Evolutionary conservation across 2,888 invertebrate genomes (phyloP).

Genomic region (Drosophila limbata): DNA sequence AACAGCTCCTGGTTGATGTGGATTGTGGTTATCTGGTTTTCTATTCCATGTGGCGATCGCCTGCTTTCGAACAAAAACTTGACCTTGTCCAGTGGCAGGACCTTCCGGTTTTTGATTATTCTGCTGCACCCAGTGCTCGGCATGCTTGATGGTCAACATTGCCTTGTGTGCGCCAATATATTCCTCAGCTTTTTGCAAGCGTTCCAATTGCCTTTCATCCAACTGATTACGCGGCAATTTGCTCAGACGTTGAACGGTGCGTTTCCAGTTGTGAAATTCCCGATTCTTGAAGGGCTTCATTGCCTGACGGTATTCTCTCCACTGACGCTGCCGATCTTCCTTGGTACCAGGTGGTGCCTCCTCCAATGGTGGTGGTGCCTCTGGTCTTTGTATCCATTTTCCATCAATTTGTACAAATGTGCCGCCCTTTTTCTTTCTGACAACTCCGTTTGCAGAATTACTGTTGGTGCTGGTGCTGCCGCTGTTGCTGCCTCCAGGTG

Average conservation of each 20-base stretch:
- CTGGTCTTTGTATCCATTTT: constrained; percentile 70
- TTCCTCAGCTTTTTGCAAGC: constrained; percentile 73
- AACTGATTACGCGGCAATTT: constrained; percentile 67
- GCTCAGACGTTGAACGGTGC: constrained; percentile 77
- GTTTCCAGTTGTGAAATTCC: constrained; percentile 78
- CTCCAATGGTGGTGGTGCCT: constrained; percentile 64
- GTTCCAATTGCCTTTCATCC: constrained; percentile 69
- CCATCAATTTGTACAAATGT: constrained; percentile 66
- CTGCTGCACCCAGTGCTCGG: constrained; percentile 76
- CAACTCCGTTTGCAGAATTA: constrained; percentile 28
- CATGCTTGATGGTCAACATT: constrained; percentile 72
- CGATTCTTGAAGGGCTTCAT: constrained; percentile 83
- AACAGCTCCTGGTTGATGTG: constrained; percentile 23
- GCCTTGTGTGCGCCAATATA: constrained; percentile 71
- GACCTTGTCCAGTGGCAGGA: neutral
- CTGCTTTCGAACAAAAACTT: constrained; percentile 61
- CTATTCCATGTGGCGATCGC: constrained; percentile 44
- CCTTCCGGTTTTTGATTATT: constrained; percentile 23
- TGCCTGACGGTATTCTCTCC: constrained; percentile 78
- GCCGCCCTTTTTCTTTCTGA: constrained; percentile 60
- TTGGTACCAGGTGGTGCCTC: constrained; percentile 67
- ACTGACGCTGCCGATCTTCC: constrained; percentile 74
- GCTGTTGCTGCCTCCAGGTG: constrained; percentile 24
- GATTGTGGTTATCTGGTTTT: constrained; percentile 23
- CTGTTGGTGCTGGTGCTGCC: constrained; percentile 1